Percentiles rank a stretch among this genome's conserved stretches.
Conservation (phyloP, 2,888 invertebrate species). For the Sphaeridia pumilis region DNA sequence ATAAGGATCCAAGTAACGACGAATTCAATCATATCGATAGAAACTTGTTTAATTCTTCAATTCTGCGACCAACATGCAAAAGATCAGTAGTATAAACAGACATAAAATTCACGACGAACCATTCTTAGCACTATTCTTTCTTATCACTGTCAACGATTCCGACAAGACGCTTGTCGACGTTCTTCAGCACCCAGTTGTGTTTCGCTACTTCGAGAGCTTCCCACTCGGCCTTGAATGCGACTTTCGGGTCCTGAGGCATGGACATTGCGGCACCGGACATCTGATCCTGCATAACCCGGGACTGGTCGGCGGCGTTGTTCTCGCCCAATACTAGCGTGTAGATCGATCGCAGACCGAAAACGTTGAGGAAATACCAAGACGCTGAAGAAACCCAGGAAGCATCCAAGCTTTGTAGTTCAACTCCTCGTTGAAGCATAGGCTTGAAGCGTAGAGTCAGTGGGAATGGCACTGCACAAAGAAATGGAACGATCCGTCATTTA, state of each 20-base stretch:
- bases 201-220: constrained; percentile 94
- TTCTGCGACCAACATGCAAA: too few relatives aligned
- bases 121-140: constrained; percentile 6
- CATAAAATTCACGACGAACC: constrained; percentile 9
- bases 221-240: constrained; percentile 99
- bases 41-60: too few relatives aligned
- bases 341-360: constrained; percentile 94
- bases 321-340: constrained; percentile 95
- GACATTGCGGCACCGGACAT: constrained; percentile 96
- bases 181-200: constrained; percentile 79
- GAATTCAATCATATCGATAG: too few relatives aligned
- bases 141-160: constrained; percentile 5
- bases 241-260: constrained; percentile 93
- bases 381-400: constrained; percentile 99
- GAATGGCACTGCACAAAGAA: constrained; percentile 97
- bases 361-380: constrained; percentile 99
- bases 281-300: constrained; percentile 93
- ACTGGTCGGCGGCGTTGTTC: constrained; percentile 95
- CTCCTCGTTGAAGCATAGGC: constrained; percentile 97
- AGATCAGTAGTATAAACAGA: too few relatives aligned
- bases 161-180: constrained; percentile 50
- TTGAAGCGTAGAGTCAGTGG: constrained; percentile 95
- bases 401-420: constrained; percentile 87
- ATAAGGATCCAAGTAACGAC: too few relatives aligned
- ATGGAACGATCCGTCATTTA: too few relatives aligned